These are phyloP conservation scores for Trissoscelio sp. DNA, from an alignment of 2,888 invertebrate species.

Conservation along the genomic window DNA sequence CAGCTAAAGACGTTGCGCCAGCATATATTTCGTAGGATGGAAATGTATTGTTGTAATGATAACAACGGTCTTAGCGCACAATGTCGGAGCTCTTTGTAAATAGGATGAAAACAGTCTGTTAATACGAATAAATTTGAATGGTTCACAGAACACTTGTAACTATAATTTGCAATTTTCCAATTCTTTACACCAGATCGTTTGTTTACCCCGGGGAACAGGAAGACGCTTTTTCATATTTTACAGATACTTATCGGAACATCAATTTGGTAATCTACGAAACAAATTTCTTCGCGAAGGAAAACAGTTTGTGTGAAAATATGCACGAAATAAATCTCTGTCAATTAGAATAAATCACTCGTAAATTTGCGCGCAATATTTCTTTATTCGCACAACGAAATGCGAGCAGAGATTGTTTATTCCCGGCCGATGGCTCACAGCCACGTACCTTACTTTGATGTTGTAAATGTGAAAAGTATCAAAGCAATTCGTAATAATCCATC, in stretches of 20 bases:
- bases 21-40: constrained; percentile 22
- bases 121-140: constrained; percentile 42
- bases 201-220: background rate
- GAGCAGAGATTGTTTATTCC: constrained; percentile 23
- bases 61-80: constrained; percentile 23
- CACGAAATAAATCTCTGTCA: background rate
- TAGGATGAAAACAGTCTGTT: constrained; percentile 30
- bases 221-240: background rate
- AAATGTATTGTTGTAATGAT: constrained; percentile 43
- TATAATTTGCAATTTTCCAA: constrained; percentile 18
- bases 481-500: constrained; percentile 47
- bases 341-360: constrained; percentile 12
- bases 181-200: background rate
- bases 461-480: constrained; percentile 36
- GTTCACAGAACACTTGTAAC: constrained; percentile 1
- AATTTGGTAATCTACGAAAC: too few species aligned
- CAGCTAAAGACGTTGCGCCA: constrained; percentile 24
- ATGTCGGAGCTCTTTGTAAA: constrained; percentile 15
- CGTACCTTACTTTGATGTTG: constrained; percentile 17
- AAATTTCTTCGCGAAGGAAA: too few species aligned
- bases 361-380: constrained; percentile 13
- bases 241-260: too few species aligned
- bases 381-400: constrained; percentile 3
- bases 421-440: constrained; percentile 16
- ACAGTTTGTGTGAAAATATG: background rate